Base-by-base conservation (phyloP, 92 coral and sea anemone species). In the Zoanthus sociatus region DNA sequence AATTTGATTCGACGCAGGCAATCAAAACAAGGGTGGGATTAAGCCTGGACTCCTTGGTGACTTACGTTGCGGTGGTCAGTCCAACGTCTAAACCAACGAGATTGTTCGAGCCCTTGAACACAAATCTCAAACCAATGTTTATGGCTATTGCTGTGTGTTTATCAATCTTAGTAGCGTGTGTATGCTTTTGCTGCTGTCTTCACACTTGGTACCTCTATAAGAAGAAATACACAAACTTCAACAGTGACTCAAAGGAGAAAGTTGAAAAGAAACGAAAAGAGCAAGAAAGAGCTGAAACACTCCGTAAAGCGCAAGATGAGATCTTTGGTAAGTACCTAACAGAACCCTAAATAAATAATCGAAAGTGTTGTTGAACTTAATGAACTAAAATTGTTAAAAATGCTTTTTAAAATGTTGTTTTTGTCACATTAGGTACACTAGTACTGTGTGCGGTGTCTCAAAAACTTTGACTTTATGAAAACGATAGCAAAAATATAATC, bases 201-300 rank as follows among this genome's bases (percentile, higher is more conserved):
- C 92, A 89, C 17, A 83, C 73, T 1, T 89, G 88, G 88, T 89
- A 89, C 33, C 51, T 89, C 47, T 48, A 48, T 26, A 89, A 84
- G 63, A 77, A 56, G 66, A 89, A 89, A 26, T 89, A 54, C 79
- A 89, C 92, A 9, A 47, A 70, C 56, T 63, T 76, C 87, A 89
- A 89, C 73, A 89, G 92, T 31, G 71, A 89, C 47, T 68, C 82
- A 14, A 16, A 44, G 21, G 84, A 76, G 51, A 75, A 50, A 71
- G 32, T 53, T 69, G 82, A 73, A 83, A 77, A 77, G 88, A 83
- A 45, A 71, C 78, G 84, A 87, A 84, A 53, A 72, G 86, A 75
- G 15, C 13, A 68, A 50, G 77, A 78, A 69, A 84, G 17, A 17
- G 66, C 9, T 1, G 20, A 11, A 9, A 55, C 66, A 68, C 64